Evolutionary conservation across 1,140 invertebrate species (phyloP).

Genomic region (Teleopsis dalmanni): DNA sequence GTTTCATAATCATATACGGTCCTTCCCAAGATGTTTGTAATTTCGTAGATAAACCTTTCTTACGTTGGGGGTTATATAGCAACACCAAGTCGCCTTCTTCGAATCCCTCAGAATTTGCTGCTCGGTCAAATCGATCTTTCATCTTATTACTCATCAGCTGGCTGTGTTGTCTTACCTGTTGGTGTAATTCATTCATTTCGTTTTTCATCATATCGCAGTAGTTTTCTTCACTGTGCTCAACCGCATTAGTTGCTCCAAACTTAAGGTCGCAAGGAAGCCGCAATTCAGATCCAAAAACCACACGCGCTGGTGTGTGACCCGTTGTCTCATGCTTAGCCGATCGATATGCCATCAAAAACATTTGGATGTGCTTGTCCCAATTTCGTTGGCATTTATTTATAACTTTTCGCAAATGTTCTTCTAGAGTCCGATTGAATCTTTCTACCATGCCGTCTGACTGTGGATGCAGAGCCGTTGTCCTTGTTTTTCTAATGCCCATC

Average conservation of each 20-base stretch:
- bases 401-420: too few relatives aligned
- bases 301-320: neutral
- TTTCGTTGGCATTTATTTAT: too few relatives aligned
- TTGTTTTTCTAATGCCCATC: conserved; percentile 28
- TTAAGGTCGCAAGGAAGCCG: neutral
- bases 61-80: neutral
- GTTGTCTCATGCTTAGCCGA: too few relatives aligned
- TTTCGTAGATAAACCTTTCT: neutral
- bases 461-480: conserved; percentile 31
- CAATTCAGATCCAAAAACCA: neutral
- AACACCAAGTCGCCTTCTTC: neutral
- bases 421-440: too few relatives aligned
- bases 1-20: too few relatives aligned
- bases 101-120: neutral
- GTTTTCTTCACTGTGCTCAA: neutral
- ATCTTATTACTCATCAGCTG: neutral
- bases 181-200: neutral
- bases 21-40: too few relatives aligned
- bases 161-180: neutral
- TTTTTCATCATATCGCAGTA: neutral
- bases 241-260: neutral
- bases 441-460: too few relatives aligned
- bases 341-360: too few relatives aligned
- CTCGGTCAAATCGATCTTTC: neutral
- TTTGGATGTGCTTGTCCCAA: too few relatives aligned